Evolutionary conservation across 1,140 invertebrate genomes (phyloP).

Genomic region (Drosophila equinoxialis): DNA sequence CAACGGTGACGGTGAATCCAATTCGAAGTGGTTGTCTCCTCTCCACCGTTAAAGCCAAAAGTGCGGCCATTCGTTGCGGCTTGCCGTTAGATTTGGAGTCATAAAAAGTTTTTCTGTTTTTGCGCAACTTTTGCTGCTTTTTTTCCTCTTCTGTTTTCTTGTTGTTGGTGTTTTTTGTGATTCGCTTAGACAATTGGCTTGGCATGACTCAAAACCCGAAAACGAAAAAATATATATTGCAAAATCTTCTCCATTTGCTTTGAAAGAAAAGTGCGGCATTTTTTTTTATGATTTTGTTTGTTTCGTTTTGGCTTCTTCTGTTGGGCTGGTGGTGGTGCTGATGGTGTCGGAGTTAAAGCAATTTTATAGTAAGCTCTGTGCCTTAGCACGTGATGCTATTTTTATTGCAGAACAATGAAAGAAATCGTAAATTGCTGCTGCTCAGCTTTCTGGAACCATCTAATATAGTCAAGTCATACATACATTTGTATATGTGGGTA

Average conservation of each 20-base stretch:
- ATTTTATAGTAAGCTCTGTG: slow-evolving; percentile 65
- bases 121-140: slow-evolving; percentile 46
- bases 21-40: slow-evolving; percentile 10
- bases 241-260: slow-evolving; percentile 65
- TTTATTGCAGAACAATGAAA: slow-evolving; percentile 50
- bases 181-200: slow-evolving; percentile 61
- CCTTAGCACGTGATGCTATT: slow-evolving; percentile 66
- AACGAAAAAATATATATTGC: slow-evolving; percentile 67
- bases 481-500: slow-evolving; percentile 30
- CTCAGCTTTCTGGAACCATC: slow-evolving; percentile 22
- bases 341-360: slow-evolving; percentile 20
- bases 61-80: slow-evolving; percentile 47
- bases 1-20: slow-evolving; percentile 35
- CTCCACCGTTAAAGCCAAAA: slow-evolving; percentile 59
- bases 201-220: slow-evolving; percentile 64
- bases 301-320: slow-evolving; percentile 33
- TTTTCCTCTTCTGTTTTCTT: not conserved
- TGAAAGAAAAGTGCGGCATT: slow-evolving; percentile 69
- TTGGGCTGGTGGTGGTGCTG: slow-evolving; percentile 16
- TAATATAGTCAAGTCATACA: slow-evolving; percentile 32
- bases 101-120: slow-evolving; percentile 57
- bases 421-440: slow-evolving; percentile 53
- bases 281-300: slow-evolving; percentile 68
- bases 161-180: slow-evolving; percentile 12
- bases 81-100: slow-evolving; percentile 64